A percentile compares a stretch with the other conserved stretches of the same genome.
Conservation (phyloP, 2,113 vertebrate species). For the Glaucomys volans region DNA sequence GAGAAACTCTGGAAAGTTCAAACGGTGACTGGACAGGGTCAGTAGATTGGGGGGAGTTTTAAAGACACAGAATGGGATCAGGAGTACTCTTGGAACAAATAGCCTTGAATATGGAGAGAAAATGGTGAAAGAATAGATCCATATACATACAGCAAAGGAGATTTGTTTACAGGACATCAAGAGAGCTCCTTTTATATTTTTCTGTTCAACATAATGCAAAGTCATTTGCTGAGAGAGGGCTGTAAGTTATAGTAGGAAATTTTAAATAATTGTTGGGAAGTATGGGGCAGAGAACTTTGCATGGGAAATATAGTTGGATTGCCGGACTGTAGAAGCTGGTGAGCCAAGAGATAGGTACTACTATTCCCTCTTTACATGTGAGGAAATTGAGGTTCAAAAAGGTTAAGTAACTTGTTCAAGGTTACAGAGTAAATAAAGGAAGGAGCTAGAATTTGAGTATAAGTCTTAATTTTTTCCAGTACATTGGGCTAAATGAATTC, state of each 20-base stretch:
- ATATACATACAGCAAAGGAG: background rate
- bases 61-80: background rate
- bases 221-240: background rate
- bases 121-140: background rate
- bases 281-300: background rate
- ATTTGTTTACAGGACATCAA: background rate
- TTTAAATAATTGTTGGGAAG: background rate
- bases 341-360: background rate
- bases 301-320: background rate
- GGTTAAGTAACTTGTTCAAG: conserved; percentile 46
- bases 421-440: conserved; percentile 29
- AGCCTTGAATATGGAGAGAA: background rate
- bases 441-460: background rate
- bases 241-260: background rate
- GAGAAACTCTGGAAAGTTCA: background rate
- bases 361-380: background rate
- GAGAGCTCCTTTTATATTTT: background rate
- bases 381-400: conserved; percentile 25
- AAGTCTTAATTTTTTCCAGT: conserved; percentile 37
- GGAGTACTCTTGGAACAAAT: background rate
- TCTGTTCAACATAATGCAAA: background rate
- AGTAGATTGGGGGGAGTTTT: background rate
- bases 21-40: background rate
- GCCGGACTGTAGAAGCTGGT: background rate
- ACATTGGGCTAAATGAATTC: conserved; percentile 33